These are phyloP conservation scores for Leptosomus discolor DNA, from an alignment of 2,113 vertebrate genomes.

Conservation along the genomic window DNA sequence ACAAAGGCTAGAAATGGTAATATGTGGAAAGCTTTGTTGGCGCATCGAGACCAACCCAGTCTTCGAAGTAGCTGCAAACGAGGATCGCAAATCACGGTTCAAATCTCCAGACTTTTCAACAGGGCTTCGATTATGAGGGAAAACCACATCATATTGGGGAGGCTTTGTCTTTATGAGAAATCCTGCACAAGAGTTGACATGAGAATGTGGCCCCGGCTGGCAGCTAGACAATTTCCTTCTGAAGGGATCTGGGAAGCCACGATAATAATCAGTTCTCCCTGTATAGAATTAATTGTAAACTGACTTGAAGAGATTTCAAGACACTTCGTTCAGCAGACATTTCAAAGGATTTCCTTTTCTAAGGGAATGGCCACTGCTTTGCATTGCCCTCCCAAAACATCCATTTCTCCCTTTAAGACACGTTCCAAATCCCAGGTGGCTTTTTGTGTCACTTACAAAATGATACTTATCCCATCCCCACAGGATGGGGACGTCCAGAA, in stretches of 20 bases:
- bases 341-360: neutral
- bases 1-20: neutral
- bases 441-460: constrained; percentile 48
- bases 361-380: neutral
- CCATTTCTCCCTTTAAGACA: neutral
- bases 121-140: neutral
- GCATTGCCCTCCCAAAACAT: neutral
- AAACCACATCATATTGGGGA: neutral
- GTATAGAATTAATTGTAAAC: neutral
- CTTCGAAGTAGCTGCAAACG: neutral
- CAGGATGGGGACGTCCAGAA: constrained; percentile 50
- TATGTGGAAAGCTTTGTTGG: neutral
- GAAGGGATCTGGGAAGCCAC: neutral
- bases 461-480: constrained; percentile 64
- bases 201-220: neutral
- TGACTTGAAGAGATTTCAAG: neutral
- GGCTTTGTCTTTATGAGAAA: neutral
- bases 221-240: neutral
- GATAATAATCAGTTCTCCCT: neutral
- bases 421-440: neutral
- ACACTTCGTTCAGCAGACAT: neutral
- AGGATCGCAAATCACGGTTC: neutral
- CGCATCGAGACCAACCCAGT: neutral
- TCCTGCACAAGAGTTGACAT: neutral
- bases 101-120: neutral